Base-by-base conservation (phyloP, 2,113 vertebrate species). In the Alligator sinensis region DNA sequence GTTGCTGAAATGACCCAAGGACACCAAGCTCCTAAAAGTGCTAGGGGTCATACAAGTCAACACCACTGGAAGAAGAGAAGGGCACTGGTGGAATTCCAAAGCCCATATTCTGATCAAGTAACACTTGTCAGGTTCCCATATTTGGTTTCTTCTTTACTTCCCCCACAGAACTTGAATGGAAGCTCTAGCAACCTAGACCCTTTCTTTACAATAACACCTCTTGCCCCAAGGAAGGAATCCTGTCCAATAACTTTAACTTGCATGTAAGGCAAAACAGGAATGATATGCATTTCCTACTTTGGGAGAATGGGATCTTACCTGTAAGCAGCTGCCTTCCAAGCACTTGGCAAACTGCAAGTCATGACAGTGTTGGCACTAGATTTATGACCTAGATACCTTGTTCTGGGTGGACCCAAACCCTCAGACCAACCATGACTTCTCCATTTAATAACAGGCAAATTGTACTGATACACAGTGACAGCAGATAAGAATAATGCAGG, bases 231-330 rank as follows among this genome's bases (percentile, higher is more conserved):
- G 21, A 0, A 17, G 3, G 16, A 77, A 15, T 3, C 58, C 30
- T 4, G 70, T 38, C 34, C 64, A 87, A 55, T 1, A 54, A 34
- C 5, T 21, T 2, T 2, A 6, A 3, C 58, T 74, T 60, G 58
- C 54, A 88, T 5, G 7, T 18, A 21, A 38, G 18, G 68, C 5
- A 4, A 12, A 12, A 21, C 11, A 6, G 19, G 34, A 21, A 24
- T 72, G 70, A 72, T 72, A 34, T 38, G 34, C 12, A 72, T 24
- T 72, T 47, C 70, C 70, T 21, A n/a, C 38, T 30, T 10, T 0
- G 0, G 60, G 18, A 4, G 11, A 60, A 64, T 30, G 18, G 3
- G 0, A 12, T 17, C 74, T 24, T n/a, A 4, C 0, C 3, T 0
- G 4, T 11, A 59, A 34, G 34, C 34, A 34, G 34, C 27, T 80